Evolutionary conservation across 2,113 vertebrate species (phyloP), one percentile per base, ranked within the genome.

Genomic region (Erythrocercus mccallii): DNA sequence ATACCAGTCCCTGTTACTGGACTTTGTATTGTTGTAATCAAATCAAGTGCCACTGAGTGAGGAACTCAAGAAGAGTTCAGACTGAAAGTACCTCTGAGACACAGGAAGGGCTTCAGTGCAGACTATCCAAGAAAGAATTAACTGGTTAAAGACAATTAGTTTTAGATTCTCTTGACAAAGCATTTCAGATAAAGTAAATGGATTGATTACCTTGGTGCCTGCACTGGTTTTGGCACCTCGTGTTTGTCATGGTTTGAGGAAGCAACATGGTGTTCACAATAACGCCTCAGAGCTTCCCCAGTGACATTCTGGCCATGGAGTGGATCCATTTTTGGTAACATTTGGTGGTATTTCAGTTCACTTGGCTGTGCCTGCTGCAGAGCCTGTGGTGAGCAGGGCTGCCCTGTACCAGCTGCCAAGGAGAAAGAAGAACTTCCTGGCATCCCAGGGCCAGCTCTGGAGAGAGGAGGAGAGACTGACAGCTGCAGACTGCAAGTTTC

Each of bases 221-320:
- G 22, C 10, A 1, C 35, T 70, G 54, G 24, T 68, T 83, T 40
- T 45, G 66, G 54, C 45, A 12, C 40, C 25, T 77, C 12, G 6
- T 12, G 10, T 22, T 50, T 4, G 22, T 33, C 35, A 6, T 8
- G 54, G 6, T 14, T n/a, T 37, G 47, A 56, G 51, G 51, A 77
- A 78, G 69, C 13, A 73, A 40, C 35, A 5, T 17, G 23, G 11
- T 8, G 2, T 37, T 64, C 19, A 9, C 35, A 35, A 0, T 1
- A 12, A 4, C 12, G 4, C 24, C 15, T 71, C 15, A 8, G 81
- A 23, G 45, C n/a, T 62, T 81, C 57, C 47, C 53, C 10, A 3
- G 23, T 20, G 37, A 14, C 2, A 2, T 11, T 51, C 60, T 70
- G 73, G 37, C 40, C 15, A 0, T 14, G 53, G 40, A 2, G 30